Base-by-base conservation (phyloP, 2,888 invertebrate species). In the Tenthredo mesomela region DNA sequence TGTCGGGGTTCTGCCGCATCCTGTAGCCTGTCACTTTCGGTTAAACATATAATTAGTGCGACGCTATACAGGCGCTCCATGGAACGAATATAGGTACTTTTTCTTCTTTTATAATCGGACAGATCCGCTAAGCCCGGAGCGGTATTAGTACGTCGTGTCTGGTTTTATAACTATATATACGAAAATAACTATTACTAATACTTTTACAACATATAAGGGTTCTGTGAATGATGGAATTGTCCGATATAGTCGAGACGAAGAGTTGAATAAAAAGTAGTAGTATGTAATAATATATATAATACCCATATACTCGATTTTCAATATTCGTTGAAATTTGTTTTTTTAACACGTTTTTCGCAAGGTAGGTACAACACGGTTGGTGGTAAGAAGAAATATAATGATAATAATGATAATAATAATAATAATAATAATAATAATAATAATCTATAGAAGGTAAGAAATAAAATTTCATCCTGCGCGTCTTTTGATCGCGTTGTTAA, bases 21-120 rank as follows among this genome's bases (percentile, higher is more conserved):
- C 70, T 82, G 82, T 70, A n/a, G 25, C 82, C 82, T 70, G 82
- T 82, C 65, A 65, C 67, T 67, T 82, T 82, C 82, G 67, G 82
- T 82, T 70, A 82, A 47, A 65, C 67, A 82, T 65, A 67, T 80
- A 80, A 80, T 80, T 80, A 80, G 80, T 80, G 80, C 50, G 40
- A 40, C 61, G 80, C 80, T n/a, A 2, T n/a, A 33, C 43, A 73
- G 73, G 73, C 43, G 73, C 21, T 33, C 12, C 37, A 40, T 7
- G 40, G n/a, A 18, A 61, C 80, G 21, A 21, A 61, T 61, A 61
- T 25, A 25, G 21, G 10, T 61, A 70, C 18, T 29, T 18, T 18
- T 70, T 70, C 5, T 70, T 37, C 0, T 70, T 18, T 70, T 67
- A 54, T n/a, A 54, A 54, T 54, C 54, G n/a, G 54, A 54, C 54